Evolutionary conservation across 30 jellyfish, hydroid and myxozoan genomes (phyloP).

Genomic region (Aurelia sp.): DNA sequence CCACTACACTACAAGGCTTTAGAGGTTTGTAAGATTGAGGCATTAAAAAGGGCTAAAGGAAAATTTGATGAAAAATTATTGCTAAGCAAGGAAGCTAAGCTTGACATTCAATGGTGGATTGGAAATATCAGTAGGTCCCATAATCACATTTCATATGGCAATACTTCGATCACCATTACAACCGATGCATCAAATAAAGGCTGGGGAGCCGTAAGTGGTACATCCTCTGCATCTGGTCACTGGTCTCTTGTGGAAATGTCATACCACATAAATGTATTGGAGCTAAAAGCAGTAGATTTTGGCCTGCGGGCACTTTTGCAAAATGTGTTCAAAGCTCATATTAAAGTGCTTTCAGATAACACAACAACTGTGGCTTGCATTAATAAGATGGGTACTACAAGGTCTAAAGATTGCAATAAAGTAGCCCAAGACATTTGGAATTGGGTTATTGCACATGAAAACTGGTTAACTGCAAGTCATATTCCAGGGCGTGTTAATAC

Average conservation of each 20-base stretch:
- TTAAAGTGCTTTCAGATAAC: slow-evolving; percentile 31
- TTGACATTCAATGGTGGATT: slow-evolving; percentile 57
- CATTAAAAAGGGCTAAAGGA: slow-evolving; percentile 29
- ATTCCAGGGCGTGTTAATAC: slow-evolving; percentile 41
- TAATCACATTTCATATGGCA: background rate
- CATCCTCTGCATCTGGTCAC: slow-evolving; percentile 2
- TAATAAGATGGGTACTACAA: slow-evolving; percentile 56
- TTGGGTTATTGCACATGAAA: slow-evolving; percentile 4
- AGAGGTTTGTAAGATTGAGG: slow-evolving; percentile 29
- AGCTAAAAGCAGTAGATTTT: slow-evolving; percentile 32
- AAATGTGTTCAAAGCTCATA: background rate
- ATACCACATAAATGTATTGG: slow-evolving; percentile 28
- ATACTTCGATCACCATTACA: background rate
- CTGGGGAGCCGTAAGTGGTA: slow-evolving; percentile 23
- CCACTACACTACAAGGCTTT: slow-evolving; percentile 34
- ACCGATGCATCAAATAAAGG: slow-evolving; percentile 28
- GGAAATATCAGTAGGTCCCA: slow-evolving; percentile 4
- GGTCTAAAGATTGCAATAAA: slow-evolving; percentile 14
- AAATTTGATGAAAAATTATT: slow-evolving; percentile 12
- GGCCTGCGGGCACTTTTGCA: slow-evolving; percentile 18
- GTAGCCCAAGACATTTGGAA: slow-evolving; percentile 38
- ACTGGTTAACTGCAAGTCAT: slow-evolving; percentile 55
- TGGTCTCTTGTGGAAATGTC: background rate
- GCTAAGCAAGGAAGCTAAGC: background rate
- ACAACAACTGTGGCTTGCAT: slow-evolving; percentile 37